Percentiles rank a stretch among this genome's conserved stretches.
Conservation (phyloP, 2,113 vertebrate genomes). For the Blennius ocellaris region DNA sequence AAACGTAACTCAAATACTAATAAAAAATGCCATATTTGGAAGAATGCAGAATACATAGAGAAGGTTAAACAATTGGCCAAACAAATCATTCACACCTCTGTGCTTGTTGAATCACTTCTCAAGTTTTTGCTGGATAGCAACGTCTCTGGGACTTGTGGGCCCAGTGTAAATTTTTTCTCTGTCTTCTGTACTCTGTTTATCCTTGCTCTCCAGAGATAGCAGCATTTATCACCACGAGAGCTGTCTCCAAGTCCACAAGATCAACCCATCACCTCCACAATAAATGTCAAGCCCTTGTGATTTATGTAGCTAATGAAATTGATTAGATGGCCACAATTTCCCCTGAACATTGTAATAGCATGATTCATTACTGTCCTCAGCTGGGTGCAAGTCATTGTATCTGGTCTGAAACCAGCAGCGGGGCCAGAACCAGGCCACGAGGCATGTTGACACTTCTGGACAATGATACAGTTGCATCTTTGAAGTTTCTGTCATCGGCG, state of each 20-base stretch:
- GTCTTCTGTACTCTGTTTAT: constrained; percentile 80
- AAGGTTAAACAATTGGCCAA: constrained; percentile 1
- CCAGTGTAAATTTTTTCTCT: constrained; percentile 18
- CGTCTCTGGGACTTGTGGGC: constrained; percentile 26
- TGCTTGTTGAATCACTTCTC: constrained; percentile 20
- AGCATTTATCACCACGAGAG: constrained; percentile 87
- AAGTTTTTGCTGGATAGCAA: constrained; percentile 27
- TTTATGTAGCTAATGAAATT: constrained; percentile 95
- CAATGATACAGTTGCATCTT: constrained; percentile 58
- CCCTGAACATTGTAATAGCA: constrained; percentile 63
- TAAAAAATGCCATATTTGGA: too few relatives aligned
- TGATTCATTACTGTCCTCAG: constrained; percentile 82
- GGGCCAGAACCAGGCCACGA: constrained; percentile 9
- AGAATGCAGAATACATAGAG: too few relatives aligned
- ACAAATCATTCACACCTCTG: constrained; percentile 21
- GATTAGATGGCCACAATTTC: constrained; percentile 88
- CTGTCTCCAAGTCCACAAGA: constrained; percentile 91
- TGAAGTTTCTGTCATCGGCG: constrained; percentile 26
- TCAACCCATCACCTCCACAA: constrained; percentile 91
- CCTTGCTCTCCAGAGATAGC: constrained; percentile 85
- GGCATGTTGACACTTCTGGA: constrained; percentile 24
- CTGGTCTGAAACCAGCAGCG: constrained; percentile 20
- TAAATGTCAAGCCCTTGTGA: constrained; percentile 94
- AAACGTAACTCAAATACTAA: too few relatives aligned
- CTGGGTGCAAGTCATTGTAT: constrained; percentile 36